A percentile compares a stretch with the other conserved stretches of the same genome.
phyloP scores from a whole-genome alignment of 2,888 invertebrate genomes.

The Scaptomyza polygonia region DNA sequence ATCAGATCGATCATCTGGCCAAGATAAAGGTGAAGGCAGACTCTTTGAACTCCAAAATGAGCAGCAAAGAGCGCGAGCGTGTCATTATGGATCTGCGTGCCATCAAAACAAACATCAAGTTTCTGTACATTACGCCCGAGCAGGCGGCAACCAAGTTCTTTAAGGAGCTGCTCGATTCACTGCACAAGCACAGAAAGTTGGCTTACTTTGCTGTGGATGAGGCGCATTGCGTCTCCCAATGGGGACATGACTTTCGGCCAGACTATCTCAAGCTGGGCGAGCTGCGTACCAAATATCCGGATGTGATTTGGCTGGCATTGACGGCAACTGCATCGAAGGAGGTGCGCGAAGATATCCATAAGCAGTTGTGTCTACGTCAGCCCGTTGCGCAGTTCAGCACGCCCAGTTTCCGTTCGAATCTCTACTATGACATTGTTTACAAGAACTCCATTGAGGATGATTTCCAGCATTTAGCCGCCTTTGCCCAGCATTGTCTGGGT shows the following conservation, averaged over 20 bases:
- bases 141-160: slow-evolving; percentile 93
- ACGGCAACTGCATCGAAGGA: slow-evolving; percentile 95
- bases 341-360: slow-evolving; percentile 93
- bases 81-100: slow-evolving; percentile 91
- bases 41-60: slow-evolving; percentile 96
- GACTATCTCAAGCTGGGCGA: slow-evolving; percentile 95
- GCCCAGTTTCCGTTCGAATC: slow-evolving; percentile 95
- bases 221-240: slow-evolving; percentile 98
- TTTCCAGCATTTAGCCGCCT: slow-evolving; percentile 91
- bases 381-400: slow-evolving; percentile 91
- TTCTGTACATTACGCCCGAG: slow-evolving; percentile 98
- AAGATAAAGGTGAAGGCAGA: slow-evolving; percentile 92
- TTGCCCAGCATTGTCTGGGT: slow-evolving; percentile 88
- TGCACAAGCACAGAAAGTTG: slow-evolving; percentile 91
- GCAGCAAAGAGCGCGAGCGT: slow-evolving; percentile 89
- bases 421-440: slow-evolving; percentile 97
- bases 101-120: slow-evolving; percentile 90
- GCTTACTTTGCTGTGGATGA: slow-evolving; percentile 98
- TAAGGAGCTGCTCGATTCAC: slow-evolving; percentile 87
- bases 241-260: slow-evolving; percentile 99
- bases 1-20: slow-evolving; percentile 95
- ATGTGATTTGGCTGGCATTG: slow-evolving; percentile 94
- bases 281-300: slow-evolving; percentile 87
- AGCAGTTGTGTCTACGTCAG: slow-evolving; percentile 88
- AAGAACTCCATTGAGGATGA: slow-evolving; percentile 93